Base-by-base conservation (phyloP, 2,888 invertebrate genomes). In the Cataglyphis albicans region DNA sequence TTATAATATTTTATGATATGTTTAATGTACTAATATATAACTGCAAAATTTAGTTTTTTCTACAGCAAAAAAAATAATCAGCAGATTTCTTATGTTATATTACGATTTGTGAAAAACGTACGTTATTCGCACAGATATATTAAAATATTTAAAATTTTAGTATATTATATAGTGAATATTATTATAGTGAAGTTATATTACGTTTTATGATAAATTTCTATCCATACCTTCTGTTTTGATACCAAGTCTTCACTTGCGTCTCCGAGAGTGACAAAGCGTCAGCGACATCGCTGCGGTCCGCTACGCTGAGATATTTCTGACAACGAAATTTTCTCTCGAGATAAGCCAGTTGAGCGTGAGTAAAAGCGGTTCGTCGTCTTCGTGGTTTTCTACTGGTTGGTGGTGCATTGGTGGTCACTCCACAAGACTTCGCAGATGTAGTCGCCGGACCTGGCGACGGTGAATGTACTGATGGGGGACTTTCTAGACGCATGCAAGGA, bases 231-330 rank as follows among this genome's bases (percentile, higher is more conserved):
- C 98, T 96, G 93, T 98, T 98, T 95, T 98, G 98, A 92, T 98
- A 99, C 98, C 99, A 99, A 1, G 99, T 99, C 95, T 99, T 99
- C 75, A 99, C 98, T 92, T 99, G 99, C 0, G 98, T 99, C 95
- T 99, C 99, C 52, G 98, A 98, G 38, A 99, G 95, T 92, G 97
- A 98, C 35, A 99, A 95, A 0, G 98, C 97, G 92, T 98, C 98
- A 0, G 99, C 98, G 0, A 99, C 98, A 93, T 98, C 98, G 81
- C 98, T 98, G 57, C 99, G 96, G 93, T 99, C 99, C 0, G 98
- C 98, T 9, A 99, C 98, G 85, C 98, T 98, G 84, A 99, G 95
- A 95, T 99, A 99, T 95, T 99, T 99, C 95, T 98, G 98, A 91
- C 98, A 98, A 10, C 98, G 96, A 94, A 99, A 99, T 95, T 98